Conservation (phyloP, 2,888 invertebrate genomes). For the Boloria selene region DNA sequence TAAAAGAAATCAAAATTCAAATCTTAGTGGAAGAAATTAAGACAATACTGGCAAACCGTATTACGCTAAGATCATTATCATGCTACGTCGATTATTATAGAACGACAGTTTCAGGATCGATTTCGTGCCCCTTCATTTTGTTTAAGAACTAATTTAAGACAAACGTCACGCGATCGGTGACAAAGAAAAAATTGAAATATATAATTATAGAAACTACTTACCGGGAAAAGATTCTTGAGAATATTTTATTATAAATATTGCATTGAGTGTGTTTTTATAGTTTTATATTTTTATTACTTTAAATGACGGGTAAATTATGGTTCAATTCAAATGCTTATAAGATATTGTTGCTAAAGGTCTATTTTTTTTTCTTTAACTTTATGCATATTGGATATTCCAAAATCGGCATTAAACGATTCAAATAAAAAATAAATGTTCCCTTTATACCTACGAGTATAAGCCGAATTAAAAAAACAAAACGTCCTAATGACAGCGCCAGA, state of each 20-base stretch:
- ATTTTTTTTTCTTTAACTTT: too few species aligned
- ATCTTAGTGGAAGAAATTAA: background rate
- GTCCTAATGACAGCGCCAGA: conserved; percentile 68
- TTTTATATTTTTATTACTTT: too few species aligned
- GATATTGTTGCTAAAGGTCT: too few species aligned
- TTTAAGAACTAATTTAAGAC: conserved; percentile 66
- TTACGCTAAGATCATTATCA: conserved; percentile 52
- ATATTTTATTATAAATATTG: too few species aligned
- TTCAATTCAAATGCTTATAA: too few species aligned
- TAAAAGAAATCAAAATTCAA: conserved; percentile 15
- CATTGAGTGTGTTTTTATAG: too few species aligned
- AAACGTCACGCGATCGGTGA: conserved; percentile 63
- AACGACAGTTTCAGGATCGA: conserved; percentile 57
- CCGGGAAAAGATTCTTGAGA: too few species aligned
- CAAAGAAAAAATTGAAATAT: conserved; percentile 27
- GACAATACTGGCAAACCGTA: conserved; percentile 39
- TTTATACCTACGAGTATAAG: background rate
- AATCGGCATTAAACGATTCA: conserved; percentile 4
- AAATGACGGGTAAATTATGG: too few species aligned
- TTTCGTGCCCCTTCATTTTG: conserved; percentile 62
- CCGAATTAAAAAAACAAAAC: conserved; percentile 45
- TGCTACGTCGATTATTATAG: conserved; percentile 66
- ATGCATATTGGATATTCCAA: background rate
- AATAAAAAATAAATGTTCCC: conserved; percentile 2
- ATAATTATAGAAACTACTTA: background rate